A percentile compares a stretch with the other conserved stretches of the same genome.
phyloP scores from a whole-genome alignment of 2,888 invertebrate species.

The Xanthia icteritia region DNA sequence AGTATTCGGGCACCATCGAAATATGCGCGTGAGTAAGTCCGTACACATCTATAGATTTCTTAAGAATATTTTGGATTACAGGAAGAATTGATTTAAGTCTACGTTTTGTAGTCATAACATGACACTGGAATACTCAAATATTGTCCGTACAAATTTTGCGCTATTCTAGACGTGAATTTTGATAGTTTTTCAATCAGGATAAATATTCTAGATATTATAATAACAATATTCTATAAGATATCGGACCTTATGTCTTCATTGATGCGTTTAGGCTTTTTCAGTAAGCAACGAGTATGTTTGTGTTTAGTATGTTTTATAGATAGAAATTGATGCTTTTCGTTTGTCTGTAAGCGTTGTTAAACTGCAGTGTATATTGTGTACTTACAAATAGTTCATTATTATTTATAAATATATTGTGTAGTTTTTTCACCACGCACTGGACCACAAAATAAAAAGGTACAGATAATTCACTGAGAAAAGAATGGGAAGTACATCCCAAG shows the following conservation, averaged over 20 bases:
- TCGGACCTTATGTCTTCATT: neutral
- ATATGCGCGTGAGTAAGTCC: neutral
- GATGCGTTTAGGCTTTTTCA: neutral
- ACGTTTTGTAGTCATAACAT: conserved; percentile 34
- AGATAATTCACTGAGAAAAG: neutral
- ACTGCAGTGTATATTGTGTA: neutral
- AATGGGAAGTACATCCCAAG: no score
- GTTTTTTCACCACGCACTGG: neutral
- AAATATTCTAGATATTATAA: conserved; percentile 5
- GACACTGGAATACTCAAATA: conserved; percentile 51
- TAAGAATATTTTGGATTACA: conserved; percentile 15
- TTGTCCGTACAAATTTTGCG: conserved; percentile 40
- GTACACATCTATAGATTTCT: neutral
- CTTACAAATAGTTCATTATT: neutral
- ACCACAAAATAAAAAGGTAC: neutral
- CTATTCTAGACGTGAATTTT: neutral
- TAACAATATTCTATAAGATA: neutral
- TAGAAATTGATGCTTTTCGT: neutral
- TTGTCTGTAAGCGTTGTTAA: neutral
- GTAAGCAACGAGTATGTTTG: conserved; percentile 21
- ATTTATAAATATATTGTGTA: conserved; percentile 2
- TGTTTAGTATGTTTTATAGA: no score
- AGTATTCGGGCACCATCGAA: neutral
- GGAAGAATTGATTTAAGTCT: conserved; percentile 22
- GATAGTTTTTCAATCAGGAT: neutral